A percentile compares a stretch with the other conserved stretches of the same genome.
phyloP scores from a whole-genome alignment of 2,797 vertebrate genomes.

The Neopelma chrysocephalum region DNA sequence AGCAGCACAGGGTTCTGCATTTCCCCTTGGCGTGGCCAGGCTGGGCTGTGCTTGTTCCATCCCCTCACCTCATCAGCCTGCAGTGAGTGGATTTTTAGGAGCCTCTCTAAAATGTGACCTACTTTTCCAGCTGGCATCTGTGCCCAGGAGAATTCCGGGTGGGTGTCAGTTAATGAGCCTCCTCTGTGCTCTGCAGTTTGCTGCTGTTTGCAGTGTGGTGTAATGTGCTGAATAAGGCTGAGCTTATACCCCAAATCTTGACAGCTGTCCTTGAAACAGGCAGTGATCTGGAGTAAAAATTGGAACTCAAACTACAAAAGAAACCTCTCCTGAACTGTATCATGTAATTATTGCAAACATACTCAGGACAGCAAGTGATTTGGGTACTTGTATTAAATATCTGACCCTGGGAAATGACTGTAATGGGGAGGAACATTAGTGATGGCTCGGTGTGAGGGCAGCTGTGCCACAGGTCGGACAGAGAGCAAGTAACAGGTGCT shows the following conservation, averaged over 20 bases:
- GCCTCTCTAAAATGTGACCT: conserved; percentile 33
- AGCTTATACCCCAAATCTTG: background rate
- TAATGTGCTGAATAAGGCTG: background rate
- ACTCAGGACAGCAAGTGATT: background rate
- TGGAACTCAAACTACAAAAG: background rate
- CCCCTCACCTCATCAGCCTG: background rate
- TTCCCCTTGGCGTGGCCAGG: background rate
- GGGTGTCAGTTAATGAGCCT: conserved; percentile 20
- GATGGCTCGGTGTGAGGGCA: background rate
- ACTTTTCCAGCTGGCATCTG: conserved; percentile 21
- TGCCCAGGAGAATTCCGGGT: background rate
- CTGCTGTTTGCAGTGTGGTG: background rate
- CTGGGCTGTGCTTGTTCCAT: background rate
- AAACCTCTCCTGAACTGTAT: background rate
- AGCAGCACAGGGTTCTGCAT: background rate
- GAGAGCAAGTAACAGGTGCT: background rate
- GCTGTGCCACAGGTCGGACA: background rate
- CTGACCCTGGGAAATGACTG: background rate
- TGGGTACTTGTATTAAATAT: background rate
- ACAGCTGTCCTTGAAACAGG: conserved; percentile 18
- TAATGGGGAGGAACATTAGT: background rate
- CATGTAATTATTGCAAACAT: background rate
- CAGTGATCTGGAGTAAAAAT: background rate
- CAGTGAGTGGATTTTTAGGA: conserved; percentile 25
- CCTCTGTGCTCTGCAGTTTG: background rate